A percentile compares a stretch with the other conserved stretches of the same genome.
These are phyloP conservation scores for Drosophila azteca DNA, from an alignment of 1,140 invertebrate genomes.

Conservation along the genomic window DNA sequence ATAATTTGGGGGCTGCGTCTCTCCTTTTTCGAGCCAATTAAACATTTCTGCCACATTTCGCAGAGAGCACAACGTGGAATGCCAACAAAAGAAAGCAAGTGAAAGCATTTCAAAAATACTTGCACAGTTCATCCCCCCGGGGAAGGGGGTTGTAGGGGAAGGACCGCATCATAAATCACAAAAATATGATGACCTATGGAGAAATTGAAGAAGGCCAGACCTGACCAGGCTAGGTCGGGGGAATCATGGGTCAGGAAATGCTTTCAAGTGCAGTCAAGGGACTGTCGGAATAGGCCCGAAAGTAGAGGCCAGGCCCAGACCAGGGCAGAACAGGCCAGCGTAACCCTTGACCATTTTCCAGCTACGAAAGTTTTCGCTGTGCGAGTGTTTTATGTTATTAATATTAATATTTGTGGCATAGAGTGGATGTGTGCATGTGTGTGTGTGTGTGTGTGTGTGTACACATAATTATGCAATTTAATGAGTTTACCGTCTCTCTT, in stretches of 20 bases:
- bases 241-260: conserved; percentile 55
- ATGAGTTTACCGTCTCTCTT: conserved; percentile 60
- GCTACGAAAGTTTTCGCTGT: conserved; percentile 34
- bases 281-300: conserved; percentile 8
- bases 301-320: neutral
- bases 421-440: neutral
- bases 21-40: conserved; percentile 53
- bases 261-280: conserved; percentile 72
- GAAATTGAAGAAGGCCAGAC: conserved; percentile 13
- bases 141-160: neutral
- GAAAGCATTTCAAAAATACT: conserved; percentile 22
- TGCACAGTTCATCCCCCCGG: conserved; percentile 17
- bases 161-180: conserved; percentile 70
- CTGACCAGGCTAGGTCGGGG: conserved; percentile 40
- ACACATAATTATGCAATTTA: conserved; percentile 77
- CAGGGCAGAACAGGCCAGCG: neutral
- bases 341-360: conserved; percentile 60
- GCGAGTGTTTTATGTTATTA: conserved; percentile 72
- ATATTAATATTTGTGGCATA: conserved; percentile 76
- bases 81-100: neutral
- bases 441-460: conserved; percentile 42
- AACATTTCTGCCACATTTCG: conserved; percentile 78
- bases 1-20: conserved; percentile 51
- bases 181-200: conserved; percentile 58
- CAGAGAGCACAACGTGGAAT: conserved; percentile 18